Conservation (phyloP, 2,888 invertebrate genomes). For the Pachliopta kotzebuea region DNA sequence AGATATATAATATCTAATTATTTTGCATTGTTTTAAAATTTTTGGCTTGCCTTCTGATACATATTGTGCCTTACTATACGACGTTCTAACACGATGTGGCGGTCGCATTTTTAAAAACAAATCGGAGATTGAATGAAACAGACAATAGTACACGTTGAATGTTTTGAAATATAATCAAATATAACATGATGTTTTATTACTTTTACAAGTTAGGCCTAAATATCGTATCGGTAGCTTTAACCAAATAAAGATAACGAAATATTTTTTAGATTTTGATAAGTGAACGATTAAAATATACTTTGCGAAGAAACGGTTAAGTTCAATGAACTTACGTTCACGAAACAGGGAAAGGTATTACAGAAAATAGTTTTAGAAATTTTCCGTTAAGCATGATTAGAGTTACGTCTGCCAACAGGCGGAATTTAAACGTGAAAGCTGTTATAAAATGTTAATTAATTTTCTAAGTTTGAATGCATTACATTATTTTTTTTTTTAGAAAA, state of each 20-base stretch:
- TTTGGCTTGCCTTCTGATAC: slow-evolving; percentile 9
- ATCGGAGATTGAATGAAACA: slow-evolving; percentile 18
- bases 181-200: slow-evolving; percentile 5
- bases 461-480: no score
- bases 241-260: slow-evolving; percentile 52
- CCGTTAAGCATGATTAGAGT: slow-evolving; percentile 38
- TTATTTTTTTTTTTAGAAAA: no score
- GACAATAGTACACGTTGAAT: slow-evolving; percentile 13
- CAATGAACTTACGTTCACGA: slow-evolving; percentile 71
- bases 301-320: slow-evolving; percentile 51
- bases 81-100: slow-evolving; percentile 12
- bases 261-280: slow-evolving; percentile 57
- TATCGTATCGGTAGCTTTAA: slow-evolving; percentile 43
- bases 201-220: slow-evolving; percentile 25
- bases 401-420: slow-evolving; percentile 6
- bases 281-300: slow-evolving; percentile 46
- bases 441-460: background rate
- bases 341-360: slow-evolving; percentile 60
- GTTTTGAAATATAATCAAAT: slow-evolving; percentile 19
- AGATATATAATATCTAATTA: slow-evolving; percentile 13
- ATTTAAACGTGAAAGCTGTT: slow-evolving; percentile 18
- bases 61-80: slow-evolving; percentile 18
- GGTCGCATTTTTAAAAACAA: slow-evolving; percentile 24
- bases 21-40: slow-evolving; percentile 24
- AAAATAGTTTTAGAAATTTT: slow-evolving; percentile 47